phyloP scores from a whole-genome alignment of 2,113 vertebrate species.

The Psammodynastes pulverulentus region DNA sequence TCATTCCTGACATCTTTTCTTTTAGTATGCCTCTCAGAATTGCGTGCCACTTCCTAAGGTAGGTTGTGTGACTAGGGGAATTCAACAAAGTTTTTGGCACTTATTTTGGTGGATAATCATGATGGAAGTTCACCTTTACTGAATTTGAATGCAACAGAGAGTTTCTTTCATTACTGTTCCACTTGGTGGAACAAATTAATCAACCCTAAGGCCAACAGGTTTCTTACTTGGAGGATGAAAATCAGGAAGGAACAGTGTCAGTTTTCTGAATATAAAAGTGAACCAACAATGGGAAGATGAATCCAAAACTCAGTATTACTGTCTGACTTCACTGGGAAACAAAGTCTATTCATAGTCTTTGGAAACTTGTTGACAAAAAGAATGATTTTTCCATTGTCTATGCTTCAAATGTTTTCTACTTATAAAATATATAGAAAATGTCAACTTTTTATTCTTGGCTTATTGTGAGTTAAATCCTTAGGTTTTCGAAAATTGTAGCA shows the following conservation, averaged over 20 bases:
- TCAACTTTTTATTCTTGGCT: not conserved
- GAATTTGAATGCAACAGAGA: not conserved
- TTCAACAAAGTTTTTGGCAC: not conserved
- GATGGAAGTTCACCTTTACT: not conserved
- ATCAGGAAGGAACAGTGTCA: not conserved
- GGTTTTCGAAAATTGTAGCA: not conserved
- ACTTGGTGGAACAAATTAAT: not conserved
- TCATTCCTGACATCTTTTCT: not conserved
- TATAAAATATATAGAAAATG: not conserved
- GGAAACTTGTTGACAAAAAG: not conserved
- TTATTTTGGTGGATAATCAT: not conserved
- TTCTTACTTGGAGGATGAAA: not conserved
- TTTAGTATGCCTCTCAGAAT: not conserved
- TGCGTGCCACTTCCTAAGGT: not conserved
- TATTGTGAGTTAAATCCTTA: not conserved
- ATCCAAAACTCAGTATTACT: not conserved
- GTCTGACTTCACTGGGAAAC: not conserved
- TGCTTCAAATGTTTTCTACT: not conserved
- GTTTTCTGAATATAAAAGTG: not conserved
- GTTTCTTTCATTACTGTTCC: not conserved
- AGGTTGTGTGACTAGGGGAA: not conserved
- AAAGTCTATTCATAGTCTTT: not conserved
- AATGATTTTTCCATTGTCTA: not conserved
- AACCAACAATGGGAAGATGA: not conserved
- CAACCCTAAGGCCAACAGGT: not conserved